Base-by-base conservation (phyloP, 2,113 vertebrate species). In the Saimiri boliviensis region DNA sequence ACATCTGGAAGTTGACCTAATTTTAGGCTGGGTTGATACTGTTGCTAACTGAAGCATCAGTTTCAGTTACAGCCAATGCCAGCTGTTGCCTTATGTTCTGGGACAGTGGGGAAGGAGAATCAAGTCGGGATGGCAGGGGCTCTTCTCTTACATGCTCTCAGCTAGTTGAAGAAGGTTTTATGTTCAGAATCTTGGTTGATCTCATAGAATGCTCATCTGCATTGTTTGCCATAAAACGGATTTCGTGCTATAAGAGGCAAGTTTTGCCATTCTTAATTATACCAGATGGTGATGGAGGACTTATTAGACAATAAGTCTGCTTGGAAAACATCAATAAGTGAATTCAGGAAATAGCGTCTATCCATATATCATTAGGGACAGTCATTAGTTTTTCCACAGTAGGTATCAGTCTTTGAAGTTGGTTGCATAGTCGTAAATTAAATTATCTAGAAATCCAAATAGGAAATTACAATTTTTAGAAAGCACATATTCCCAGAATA, bases 241-340 rank as follows among this genome's bases (percentile, higher is more conserved):
- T 92, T 71, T 71, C 58, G 83, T 86, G 37, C 25, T 68, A 49
- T n/a, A 89, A 84, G 83, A 96, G 71, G 91, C 35, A 96, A 88
- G 54, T 93, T 97, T 95, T 94, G 94, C 73, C 98, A 80, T 88
- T 89, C 88, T 94, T 97, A 96, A 96, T 97, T 98, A 95, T 87
- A 87, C 66, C 96, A 98, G 97, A 95, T 93, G 94, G 86, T 84
- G 47, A 54, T 49, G 16, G 42, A 73, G 91, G 89, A 54, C 60
- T 94, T 95, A 94, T 91, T 13, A 96, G 96, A 91, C 58, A 96
- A 88, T 85, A 81, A 95, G 25, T 94, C 91, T 80, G 0, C 52
- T 96, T 85, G 68, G 84, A 97, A 97, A 97, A 94, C 83, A 96
- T 81, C 91, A 92, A 90, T 66, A 92, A 88, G 96, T 37, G 7